A percentile compares a stretch with the other conserved stretches of the same genome.
These are phyloP conservation scores for Ceratina australensis DNA, from an alignment of 1,140 invertebrate species.

Conservation along the genomic window DNA sequence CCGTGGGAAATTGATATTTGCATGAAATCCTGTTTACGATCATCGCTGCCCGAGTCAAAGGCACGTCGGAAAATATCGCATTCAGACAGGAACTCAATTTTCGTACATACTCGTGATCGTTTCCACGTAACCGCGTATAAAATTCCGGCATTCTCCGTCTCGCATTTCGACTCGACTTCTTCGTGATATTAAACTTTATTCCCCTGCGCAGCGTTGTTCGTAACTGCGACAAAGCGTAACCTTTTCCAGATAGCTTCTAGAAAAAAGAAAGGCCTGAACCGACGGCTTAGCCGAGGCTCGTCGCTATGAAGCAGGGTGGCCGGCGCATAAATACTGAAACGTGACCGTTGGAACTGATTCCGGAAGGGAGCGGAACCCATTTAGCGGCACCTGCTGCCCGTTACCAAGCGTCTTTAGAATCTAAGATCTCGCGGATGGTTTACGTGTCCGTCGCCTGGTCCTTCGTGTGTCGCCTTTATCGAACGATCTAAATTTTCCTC, in stretches of 20 bases:
- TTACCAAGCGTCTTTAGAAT: constrained; percentile 13
- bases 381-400: constrained; percentile 52
- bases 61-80: not conserved
- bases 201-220: not conserved
- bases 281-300: constrained; percentile 45
- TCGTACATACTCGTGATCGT: not conserved
- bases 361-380: constrained; percentile 36
- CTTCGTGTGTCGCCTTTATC: not conserved
- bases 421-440: not conserved
- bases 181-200: constrained; percentile 13
- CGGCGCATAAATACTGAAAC: constrained; percentile 57
- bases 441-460: constrained; percentile 9
- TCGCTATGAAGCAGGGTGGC: constrained; percentile 43
- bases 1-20: no score
- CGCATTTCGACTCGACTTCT: constrained; percentile 22
- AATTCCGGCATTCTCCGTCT: constrained; percentile 2
- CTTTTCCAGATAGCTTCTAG: constrained; percentile 32
- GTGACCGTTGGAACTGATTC: constrained; percentile 59
- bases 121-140: constrained; percentile 21
- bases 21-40: no score
- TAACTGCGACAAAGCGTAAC: constrained; percentile 35
- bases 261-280: constrained; percentile 28
- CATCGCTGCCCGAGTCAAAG: not conserved
- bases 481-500: not conserved
- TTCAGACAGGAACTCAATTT: not conserved